phyloP scores from a whole-genome alignment of 2,888 invertebrate species.

The Heteropelma amictum region DNA sequence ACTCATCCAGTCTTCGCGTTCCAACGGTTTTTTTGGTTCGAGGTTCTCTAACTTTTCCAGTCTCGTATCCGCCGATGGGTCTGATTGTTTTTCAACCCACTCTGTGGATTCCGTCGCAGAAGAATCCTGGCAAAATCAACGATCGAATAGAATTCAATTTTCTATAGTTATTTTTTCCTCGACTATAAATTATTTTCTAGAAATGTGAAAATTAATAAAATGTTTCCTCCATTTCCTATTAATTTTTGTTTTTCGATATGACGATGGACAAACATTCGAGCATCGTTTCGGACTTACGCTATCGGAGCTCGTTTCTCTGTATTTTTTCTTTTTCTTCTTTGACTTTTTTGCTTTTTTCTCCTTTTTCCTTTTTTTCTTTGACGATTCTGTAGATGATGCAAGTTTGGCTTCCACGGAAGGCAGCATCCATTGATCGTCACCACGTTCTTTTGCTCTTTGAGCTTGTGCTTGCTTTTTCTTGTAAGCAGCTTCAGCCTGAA shows the following conservation, averaged over 20 bases:
- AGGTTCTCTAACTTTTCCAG: background rate
- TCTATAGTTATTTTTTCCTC: background rate
- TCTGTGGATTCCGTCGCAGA: slow-evolving; percentile 77
- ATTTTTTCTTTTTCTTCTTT: slow-evolving; percentile 59
- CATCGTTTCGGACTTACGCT: slow-evolving; percentile 52
- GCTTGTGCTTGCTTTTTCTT: slow-evolving; percentile 54
- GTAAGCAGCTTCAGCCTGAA: slow-evolving; percentile 61
- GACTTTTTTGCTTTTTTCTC: slow-evolving; percentile 58
- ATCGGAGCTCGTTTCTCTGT: slow-evolving; percentile 44
- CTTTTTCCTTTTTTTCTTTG: slow-evolving; percentile 59
- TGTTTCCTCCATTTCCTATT: too few relatives aligned
- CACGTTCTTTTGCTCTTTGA: slow-evolving; percentile 63
- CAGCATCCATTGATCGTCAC: slow-evolving; percentile 77
- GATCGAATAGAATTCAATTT: background rate
- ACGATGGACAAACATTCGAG: too few relatives aligned
- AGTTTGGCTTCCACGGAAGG: slow-evolving; percentile 73
- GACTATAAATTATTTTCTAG: too few relatives aligned
- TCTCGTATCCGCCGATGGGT: background rate
- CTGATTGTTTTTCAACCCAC: slow-evolving; percentile 82
- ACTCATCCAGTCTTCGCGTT: slow-evolving; percentile 90
- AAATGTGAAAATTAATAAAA: too few relatives aligned
- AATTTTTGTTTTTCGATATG: too few relatives aligned
- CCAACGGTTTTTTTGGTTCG: slow-evolving; percentile 56
- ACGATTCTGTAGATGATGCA: slow-evolving; percentile 26
- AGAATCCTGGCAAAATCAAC: slow-evolving; percentile 51